Evolutionary conservation across 1,140 invertebrate genomes (phyloP).

Genomic region (Aphaenogaster rudis): DNA sequence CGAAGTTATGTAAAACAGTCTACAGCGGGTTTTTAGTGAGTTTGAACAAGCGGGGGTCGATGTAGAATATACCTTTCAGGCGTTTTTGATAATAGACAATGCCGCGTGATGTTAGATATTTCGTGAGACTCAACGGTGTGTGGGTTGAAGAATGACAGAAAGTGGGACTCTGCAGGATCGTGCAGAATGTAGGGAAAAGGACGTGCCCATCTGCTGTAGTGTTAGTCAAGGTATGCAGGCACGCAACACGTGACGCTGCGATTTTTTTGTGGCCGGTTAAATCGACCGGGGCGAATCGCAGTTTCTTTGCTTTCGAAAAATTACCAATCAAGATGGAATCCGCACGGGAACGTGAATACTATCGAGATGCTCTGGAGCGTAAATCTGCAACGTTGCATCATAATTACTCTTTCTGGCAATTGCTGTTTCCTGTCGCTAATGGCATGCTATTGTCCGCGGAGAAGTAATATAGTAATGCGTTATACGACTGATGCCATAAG

Average conservation of each 20-base stretch:
- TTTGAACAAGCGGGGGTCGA: conserved; percentile 34
- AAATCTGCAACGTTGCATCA: conserved; percentile 60
- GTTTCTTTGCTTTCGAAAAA: conserved; percentile 64
- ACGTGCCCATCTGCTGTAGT: conserved; percentile 67
- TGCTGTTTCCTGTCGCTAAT: conserved; percentile 56
- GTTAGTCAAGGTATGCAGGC: conserved; percentile 54
- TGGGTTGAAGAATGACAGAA: conserved; percentile 70
- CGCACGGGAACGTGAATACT: conserved; percentile 43
- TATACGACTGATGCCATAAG: not conserved
- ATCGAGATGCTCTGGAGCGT: conserved; percentile 58
- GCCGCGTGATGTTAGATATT: conserved; percentile 65
- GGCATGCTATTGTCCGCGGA: conserved; percentile 31
- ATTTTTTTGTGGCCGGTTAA: conserved; percentile 64
- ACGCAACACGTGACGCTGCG: conserved; percentile 62
- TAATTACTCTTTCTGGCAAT: conserved; percentile 62
- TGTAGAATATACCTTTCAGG: conserved; percentile 61
- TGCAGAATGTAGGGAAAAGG: conserved; percentile 73
- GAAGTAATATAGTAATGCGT: conserved; percentile 10
- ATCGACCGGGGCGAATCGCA: conserved; percentile 66
- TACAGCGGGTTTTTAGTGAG: not conserved
- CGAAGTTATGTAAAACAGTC: not conserved
- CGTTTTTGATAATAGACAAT: conserved; percentile 73
- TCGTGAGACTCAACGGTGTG: conserved; percentile 63
- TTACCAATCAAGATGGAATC: conserved; percentile 58
- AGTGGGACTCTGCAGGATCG: conserved; percentile 69